Percentiles rank a stretch among this genome's conserved stretches.
Evolutionary conservation across 2,797 vertebrate species (phyloP).

Genomic region (Cyclura pinguis): DNA sequence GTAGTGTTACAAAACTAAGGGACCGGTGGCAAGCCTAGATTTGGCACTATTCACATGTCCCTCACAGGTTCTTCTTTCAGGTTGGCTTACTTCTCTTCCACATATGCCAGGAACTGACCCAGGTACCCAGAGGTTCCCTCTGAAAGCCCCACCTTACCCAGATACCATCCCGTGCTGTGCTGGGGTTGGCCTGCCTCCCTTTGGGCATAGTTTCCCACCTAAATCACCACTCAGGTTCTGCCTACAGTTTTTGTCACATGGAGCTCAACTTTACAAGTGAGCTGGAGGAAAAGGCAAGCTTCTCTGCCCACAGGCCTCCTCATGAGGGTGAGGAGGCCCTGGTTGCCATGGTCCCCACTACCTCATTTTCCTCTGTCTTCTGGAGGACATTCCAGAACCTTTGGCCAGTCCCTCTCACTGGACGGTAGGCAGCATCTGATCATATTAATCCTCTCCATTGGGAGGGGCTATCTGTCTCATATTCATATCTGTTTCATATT

Average conservation of each 20-base stretch:
- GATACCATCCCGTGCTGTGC: constrained; percentile 52
- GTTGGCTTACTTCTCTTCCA: too few species aligned
- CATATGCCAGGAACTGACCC: not conserved
- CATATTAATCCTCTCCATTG: not conserved
- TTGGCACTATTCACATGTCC: not conserved
- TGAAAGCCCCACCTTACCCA: constrained; percentile 77
- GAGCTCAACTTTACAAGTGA: not conserved
- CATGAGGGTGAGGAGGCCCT: not conserved
- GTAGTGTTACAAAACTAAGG: not conserved
- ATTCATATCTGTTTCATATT: too few species aligned
- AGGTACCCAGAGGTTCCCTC: not conserved
- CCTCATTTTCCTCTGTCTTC: not conserved
- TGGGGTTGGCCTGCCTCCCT: constrained; percentile 41
- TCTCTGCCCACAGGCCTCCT: too few species aligned
- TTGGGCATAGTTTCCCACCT: constrained; percentile 27
- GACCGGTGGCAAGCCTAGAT: not conserved
- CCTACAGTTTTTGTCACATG: too few species aligned
- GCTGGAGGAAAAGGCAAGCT: not conserved
- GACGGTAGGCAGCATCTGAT: not conserved
- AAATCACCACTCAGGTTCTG: not conserved
- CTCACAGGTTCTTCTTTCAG: too few species aligned
- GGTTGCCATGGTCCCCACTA: constrained; percentile 28
- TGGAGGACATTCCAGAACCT: not conserved
- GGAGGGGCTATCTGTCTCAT: not conserved
- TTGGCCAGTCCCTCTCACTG: not conserved